Evolutionary conservation across 1,140 invertebrate species (phyloP).

Genomic region (Lepidurus apus): DNA sequence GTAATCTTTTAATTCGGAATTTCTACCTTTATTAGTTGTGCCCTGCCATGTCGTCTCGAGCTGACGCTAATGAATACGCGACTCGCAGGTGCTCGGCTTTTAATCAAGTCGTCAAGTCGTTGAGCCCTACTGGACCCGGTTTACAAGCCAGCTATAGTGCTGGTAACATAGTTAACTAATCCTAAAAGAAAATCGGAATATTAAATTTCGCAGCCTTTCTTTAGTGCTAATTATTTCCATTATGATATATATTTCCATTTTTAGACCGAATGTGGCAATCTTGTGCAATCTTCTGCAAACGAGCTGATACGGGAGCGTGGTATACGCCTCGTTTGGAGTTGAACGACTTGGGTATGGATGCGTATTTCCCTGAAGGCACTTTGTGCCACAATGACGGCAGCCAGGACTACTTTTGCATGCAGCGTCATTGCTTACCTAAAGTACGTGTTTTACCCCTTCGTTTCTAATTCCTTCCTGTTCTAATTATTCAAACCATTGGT

Average conservation of each 20-base stretch:
- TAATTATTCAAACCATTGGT: not conserved
- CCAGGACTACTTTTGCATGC: constrained; percentile 63
- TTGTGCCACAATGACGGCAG: constrained; percentile 63
- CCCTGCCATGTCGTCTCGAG: constrained; percentile 52
- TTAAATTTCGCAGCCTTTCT: not conserved
- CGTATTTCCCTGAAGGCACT: constrained; percentile 73
- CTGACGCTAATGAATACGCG: constrained; percentile 52
- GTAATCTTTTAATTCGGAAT: not conserved
- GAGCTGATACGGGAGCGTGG: constrained; percentile 57
- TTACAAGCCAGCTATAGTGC: constrained; percentile 63
- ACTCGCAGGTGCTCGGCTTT: constrained; percentile 57
- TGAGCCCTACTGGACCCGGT: constrained; percentile 57
- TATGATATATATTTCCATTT: constrained; percentile 38
- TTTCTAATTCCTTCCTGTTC: not conserved
- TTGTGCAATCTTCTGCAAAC: constrained; percentile 66
- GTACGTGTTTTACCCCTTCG: constrained; percentile 40
- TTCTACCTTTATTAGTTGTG: not conserved
- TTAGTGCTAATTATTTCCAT: constrained; percentile 22
- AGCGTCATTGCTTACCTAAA: constrained; percentile 66
- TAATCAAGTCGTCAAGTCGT: constrained; percentile 51
- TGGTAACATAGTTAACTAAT: constrained; percentile 43
- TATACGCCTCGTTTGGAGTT: constrained; percentile 67
- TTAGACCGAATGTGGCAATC: constrained; percentile 63
- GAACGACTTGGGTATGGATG: constrained; percentile 62
- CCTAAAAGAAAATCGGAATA: not conserved